Conservation (phyloP, 2,113 vertebrate genomes). For the Carassius carassius region DNA sequence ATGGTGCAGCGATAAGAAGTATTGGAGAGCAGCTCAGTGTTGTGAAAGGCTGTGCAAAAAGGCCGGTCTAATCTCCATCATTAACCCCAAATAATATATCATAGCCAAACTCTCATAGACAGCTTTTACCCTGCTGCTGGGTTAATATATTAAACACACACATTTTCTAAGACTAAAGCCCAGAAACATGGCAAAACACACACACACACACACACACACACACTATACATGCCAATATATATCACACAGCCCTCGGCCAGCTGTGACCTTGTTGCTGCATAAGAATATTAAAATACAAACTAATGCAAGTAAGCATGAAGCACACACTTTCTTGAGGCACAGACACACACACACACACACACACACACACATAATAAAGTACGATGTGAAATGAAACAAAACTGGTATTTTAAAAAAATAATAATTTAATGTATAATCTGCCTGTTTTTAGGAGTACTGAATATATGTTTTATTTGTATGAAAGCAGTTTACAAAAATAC, state of each 20-base stretch:
- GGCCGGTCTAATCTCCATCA: conserved; percentile 12
- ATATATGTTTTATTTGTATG: background rate
- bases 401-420: background rate
- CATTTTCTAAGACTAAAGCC: background rate
- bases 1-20: background rate
- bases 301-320: background rate
- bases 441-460: background rate
- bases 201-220: background rate
- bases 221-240: background rate
- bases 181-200: background rate
- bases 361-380: background rate
- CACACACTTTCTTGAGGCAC: background rate
- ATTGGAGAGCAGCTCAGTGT: conserved; percentile 3
- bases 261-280: background rate
- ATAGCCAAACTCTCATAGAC: conserved; percentile 8
- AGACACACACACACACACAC: background rate
- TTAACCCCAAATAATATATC: conserved; percentile 11
- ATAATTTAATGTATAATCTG: background rate
- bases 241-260: conserved; percentile 6
- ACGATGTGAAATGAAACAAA: background rate
- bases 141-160: conserved; percentile 8
- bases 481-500: background rate
- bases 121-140: background rate
- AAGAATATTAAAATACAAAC: background rate
- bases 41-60: conserved; percentile 18